Percentiles rank a stretch among this genome's conserved stretches.
phyloP scores from a whole-genome alignment of 2,888 invertebrate genomes.

The Ornithoptera priamus region DNA sequence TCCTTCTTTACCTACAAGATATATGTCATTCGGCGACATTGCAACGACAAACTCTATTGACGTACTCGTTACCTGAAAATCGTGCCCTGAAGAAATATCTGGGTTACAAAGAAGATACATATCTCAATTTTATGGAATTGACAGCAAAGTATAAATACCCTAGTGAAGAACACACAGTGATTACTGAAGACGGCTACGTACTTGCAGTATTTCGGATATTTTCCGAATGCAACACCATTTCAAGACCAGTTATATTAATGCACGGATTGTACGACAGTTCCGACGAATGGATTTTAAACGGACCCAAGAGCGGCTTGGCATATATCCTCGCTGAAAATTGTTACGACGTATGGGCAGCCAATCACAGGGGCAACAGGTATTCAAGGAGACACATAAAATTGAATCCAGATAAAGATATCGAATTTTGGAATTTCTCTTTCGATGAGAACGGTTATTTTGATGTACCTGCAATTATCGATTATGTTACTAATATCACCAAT shows the following conservation, averaged over 20 bases:
- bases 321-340: conserved; percentile 66
- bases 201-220: conserved; percentile 41
- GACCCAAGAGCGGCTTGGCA: conserved; percentile 53
- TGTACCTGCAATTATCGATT: conserved; percentile 80
- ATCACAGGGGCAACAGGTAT: conserved; percentile 81
- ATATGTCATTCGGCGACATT: conserved; percentile 2
- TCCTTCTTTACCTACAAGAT: conserved; percentile 17
- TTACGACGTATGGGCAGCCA: conserved; percentile 67
- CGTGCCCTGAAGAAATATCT: conserved; percentile 52
- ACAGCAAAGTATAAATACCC: conserved; percentile 40
- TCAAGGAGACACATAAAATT: conserved; percentile 71
- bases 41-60: conserved; percentile 41
- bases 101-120: conserved; percentile 61
- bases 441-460: conserved; percentile 85
- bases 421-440: conserved; percentile 80
- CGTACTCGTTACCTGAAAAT: conserved; percentile 53
- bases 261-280: conserved; percentile 50
- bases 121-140: conserved; percentile 46
- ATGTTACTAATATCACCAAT: conserved; percentile 57
- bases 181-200: conserved; percentile 47
- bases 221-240: conserved; percentile 42
- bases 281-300: conserved; percentile 48
- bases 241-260: conserved; percentile 42
- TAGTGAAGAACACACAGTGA: conserved; percentile 40
- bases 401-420: conserved; percentile 50